Conservation (phyloP, 2,888 invertebrate genomes). For the Netelia virgata region DNA sequence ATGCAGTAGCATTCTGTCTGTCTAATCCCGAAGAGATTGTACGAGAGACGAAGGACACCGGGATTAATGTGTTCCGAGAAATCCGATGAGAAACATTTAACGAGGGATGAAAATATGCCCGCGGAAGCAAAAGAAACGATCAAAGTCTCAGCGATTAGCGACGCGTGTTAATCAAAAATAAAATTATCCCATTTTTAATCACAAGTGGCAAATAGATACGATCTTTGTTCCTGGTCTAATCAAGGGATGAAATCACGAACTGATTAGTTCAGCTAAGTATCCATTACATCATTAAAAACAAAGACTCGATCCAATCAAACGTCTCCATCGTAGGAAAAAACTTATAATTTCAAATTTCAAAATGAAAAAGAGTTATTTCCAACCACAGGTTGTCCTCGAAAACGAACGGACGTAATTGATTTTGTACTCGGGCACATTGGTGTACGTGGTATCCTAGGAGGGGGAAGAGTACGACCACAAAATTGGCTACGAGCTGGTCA, state of each 20-base stretch:
- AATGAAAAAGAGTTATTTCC: background rate
- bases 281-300: too few relatives aligned
- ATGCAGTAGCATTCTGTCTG: conserved; percentile 58
- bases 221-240: too few relatives aligned
- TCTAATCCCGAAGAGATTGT: conserved; percentile 12
- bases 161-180: too few relatives aligned
- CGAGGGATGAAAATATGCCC: background rate
- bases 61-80: conserved; percentile 40
- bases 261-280: too few relatives aligned
- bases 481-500: conserved; percentile 24
- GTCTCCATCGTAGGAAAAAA: too few relatives aligned
- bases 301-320: too few relatives aligned
- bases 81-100: conserved; percentile 31
- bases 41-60: conserved; percentile 4
- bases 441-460: too few relatives aligned
- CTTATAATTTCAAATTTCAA: background rate
- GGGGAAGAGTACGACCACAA: background rate
- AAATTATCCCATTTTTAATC: too few relatives aligned
- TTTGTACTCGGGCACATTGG: background rate
- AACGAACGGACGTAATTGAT: conserved; percentile 15
- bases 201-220: too few relatives aligned
- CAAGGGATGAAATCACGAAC: too few relatives aligned
- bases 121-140: background rate
- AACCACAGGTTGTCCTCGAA: conserved; percentile 26
- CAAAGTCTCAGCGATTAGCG: too few relatives aligned